A percentile compares a stretch with the other conserved stretches of the same genome.
phyloP scores from a whole-genome alignment of 1,140 invertebrate genomes.

The Drosophila pachea region DNA sequence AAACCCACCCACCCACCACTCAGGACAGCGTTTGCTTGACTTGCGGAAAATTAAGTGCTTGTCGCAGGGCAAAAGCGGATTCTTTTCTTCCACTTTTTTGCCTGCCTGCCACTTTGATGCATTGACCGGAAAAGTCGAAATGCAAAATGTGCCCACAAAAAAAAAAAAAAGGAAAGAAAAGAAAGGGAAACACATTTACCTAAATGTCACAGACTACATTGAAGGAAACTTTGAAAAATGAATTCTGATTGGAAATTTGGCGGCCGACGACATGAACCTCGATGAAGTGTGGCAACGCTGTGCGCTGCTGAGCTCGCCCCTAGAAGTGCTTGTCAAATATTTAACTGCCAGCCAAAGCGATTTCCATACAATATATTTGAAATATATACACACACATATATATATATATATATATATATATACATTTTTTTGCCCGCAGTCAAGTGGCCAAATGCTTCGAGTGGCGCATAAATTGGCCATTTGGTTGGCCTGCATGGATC shows the following conservation, averaged over 20 bases:
- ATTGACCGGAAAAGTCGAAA: conserved; percentile 63
- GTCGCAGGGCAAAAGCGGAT: conserved; percentile 47
- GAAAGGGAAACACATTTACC: conserved; percentile 1
- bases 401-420: conserved; percentile 13
- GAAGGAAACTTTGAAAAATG: conserved; percentile 4
- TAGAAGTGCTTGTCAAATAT: not conserved
- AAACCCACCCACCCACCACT: conserved; percentile 19
- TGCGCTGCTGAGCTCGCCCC: no score
- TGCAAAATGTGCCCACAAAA: conserved; percentile 23
- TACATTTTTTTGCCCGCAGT: conserved; percentile 2
- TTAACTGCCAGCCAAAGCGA: not conserved
- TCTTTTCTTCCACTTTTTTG: conserved; percentile 12
- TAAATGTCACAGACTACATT: conserved; percentile 31
- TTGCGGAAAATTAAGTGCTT: conserved; percentile 65
- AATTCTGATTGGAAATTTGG: conserved; percentile 1
- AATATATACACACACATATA: conserved; percentile 12
- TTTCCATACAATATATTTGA: not conserved
- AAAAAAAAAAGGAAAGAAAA: conserved; percentile 11
- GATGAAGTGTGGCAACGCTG: not conserved
- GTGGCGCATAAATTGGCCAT: conserved; percentile 24
- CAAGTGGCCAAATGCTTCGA: conserved; percentile 7
- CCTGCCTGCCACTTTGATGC: conserved; percentile 61
- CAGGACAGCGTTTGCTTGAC: conserved; percentile 49
- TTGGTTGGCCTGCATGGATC: conserved; percentile 6
- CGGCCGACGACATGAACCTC: not conserved